Conservation (phyloP, 1,140 invertebrate species). For the Aphaenogaster ashmeadi region DNA sequence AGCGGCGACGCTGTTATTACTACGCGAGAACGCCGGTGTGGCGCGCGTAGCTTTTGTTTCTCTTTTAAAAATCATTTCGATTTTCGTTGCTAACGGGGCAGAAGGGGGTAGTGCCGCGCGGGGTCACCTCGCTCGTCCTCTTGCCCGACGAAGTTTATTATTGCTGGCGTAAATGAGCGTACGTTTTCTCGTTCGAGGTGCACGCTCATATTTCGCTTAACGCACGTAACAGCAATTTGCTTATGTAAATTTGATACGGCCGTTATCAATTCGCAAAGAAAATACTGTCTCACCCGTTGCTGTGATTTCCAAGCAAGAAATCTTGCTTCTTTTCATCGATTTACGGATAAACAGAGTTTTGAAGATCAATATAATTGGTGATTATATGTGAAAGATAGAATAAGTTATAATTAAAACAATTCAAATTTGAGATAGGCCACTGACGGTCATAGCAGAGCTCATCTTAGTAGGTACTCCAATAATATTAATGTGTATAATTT, state of each 20-base stretch:
- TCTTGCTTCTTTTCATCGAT: neutral
- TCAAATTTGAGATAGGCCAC: no score
- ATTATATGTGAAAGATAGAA: neutral
- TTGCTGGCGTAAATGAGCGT: conserved; percentile 11
- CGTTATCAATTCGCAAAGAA: conserved; percentile 24
- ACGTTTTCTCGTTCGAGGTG: conserved; percentile 24
- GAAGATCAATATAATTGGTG: neutral
- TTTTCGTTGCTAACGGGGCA: conserved; percentile 17
- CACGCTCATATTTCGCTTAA: conserved; percentile 33
- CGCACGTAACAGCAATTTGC: conserved; percentile 42
- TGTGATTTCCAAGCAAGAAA: neutral
- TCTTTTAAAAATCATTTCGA: conserved; percentile 66
- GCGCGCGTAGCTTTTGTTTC: conserved; percentile 62
- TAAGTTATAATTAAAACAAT: neutral
- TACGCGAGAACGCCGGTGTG: conserved; percentile 6
- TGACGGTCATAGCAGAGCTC: no score
- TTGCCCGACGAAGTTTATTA: conserved; percentile 63
- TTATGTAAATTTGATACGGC: conserved; percentile 37
- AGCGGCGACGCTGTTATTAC: conserved; percentile 65
- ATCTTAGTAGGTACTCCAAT: no score
- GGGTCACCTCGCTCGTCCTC: neutral
- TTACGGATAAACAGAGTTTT: neutral
- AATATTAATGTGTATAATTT: no score
- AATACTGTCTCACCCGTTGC: neutral
- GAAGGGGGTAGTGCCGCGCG: neutral